phyloP scores from a whole-genome alignment of 2,113 vertebrate genomes.

The Sphaerodactylus townsendi region DNA sequence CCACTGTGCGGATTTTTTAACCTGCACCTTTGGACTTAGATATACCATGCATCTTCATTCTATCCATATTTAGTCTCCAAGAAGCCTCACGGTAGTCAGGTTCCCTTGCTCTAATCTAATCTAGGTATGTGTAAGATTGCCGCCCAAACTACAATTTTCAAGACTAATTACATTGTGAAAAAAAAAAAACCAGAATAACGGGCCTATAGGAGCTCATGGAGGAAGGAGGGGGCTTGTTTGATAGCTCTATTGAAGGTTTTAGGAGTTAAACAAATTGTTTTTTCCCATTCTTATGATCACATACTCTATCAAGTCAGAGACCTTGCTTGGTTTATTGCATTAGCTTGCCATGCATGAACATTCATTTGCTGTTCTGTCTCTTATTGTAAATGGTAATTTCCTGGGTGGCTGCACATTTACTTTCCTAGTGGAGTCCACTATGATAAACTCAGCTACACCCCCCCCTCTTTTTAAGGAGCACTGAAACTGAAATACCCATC shows the following conservation, averaged over 20 bases:
- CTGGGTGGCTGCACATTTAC: slow-evolving; percentile 64
- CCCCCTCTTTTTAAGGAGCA: slow-evolving; percentile 7
- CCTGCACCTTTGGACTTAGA: not conserved
- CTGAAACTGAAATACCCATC: not conserved
- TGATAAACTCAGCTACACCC: slow-evolving; percentile 35
- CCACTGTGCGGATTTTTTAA: no score
- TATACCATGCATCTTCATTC: no score
- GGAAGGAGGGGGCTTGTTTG: slow-evolving; percentile 26
- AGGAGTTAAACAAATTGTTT: slow-evolving; percentile 50
- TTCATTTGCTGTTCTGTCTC: slow-evolving; percentile 59
- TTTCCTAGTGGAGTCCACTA: slow-evolving; percentile 40
- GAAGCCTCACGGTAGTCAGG: not conserved
- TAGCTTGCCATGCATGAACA: slow-evolving; percentile 65
- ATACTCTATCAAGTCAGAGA: slow-evolving; percentile 59
- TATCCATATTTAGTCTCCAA: not conserved
- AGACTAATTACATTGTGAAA: not conserved
- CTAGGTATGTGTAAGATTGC: not conserved
- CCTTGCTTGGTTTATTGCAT: slow-evolving; percentile 53
- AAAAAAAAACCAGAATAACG: not conserved
- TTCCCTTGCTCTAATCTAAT: no score
- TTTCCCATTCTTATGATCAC: slow-evolving; percentile 13
- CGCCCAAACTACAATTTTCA: not conserved
- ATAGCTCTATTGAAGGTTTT: slow-evolving; percentile 44
- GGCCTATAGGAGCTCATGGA: not conserved
- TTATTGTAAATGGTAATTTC: slow-evolving; percentile 67